A percentile compares a stretch with the other conserved stretches of the same genome.
Conservation (phyloP, 2,113 vertebrate species). For the Macaca nemestrina region DNA sequence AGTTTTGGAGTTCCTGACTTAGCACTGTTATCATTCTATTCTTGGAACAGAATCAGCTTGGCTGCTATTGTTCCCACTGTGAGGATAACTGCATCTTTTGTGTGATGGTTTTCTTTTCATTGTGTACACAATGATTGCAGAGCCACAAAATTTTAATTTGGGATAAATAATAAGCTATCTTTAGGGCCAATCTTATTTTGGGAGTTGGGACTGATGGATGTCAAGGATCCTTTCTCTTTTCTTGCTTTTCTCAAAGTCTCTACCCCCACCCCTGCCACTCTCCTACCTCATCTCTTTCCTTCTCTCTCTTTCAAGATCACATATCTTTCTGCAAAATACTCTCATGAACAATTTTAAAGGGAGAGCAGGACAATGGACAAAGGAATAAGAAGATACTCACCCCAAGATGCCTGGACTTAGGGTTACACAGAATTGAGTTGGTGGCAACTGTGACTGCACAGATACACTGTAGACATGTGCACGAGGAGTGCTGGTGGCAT, state of each 20-base stretch:
- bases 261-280: neutral
- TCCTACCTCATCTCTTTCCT: neutral
- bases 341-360: neutral
- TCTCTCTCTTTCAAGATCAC: neutral
- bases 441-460: neutral
- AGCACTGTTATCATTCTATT: conserved; percentile 43
- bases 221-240: conserved; percentile 38
- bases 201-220: neutral
- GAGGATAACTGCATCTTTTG: conserved; percentile 25
- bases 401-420: neutral
- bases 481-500: neutral
- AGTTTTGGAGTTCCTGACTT: conserved; percentile 37
- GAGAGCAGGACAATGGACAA: neutral
- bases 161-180: conserved; percentile 53
- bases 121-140: conserved; percentile 33
- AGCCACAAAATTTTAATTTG: conserved; percentile 64
- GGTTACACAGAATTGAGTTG: neutral
- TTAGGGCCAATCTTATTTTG: conserved; percentile 49
- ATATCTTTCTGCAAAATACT: neutral
- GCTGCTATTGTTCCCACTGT: neutral
- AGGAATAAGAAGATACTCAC: neutral
- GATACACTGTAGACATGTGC: neutral
- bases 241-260: neutral
- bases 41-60: conserved; percentile 39
- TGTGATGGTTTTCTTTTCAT: conserved; percentile 41